These are phyloP conservation scores for Polymixis lichenea DNA, from an alignment of 2,888 invertebrate genomes.

Conservation along the genomic window DNA sequence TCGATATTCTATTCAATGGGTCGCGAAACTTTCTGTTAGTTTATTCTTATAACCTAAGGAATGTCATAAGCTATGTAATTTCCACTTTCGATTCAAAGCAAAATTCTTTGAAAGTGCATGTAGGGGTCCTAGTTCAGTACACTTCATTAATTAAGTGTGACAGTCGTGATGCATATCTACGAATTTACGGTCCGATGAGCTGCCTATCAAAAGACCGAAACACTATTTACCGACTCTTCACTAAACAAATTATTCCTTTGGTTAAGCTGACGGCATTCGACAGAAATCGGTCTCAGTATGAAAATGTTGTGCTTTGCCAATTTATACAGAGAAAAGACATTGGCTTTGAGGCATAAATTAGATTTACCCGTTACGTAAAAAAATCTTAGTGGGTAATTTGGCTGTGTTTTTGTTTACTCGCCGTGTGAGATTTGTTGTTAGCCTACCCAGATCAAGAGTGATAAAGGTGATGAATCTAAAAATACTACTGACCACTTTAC, in stretches of 20 bases:
- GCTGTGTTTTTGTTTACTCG: constrained; percentile 4
- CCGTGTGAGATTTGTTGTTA: constrained; percentile 3
- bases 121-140: not conserved
- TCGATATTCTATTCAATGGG: constrained; percentile 47
- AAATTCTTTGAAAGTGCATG: constrained; percentile 10
- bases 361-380: not conserved
- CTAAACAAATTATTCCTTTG: constrained; percentile 18
- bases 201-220: constrained; percentile 5
- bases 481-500: not conserved
- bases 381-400: not conserved
- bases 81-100: constrained; percentile 56
- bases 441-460: constrained; percentile 14
- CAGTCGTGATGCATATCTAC: not conserved
- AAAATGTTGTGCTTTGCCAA: not conserved
- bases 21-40: constrained; percentile 62
- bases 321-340: no score
- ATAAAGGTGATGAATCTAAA: constrained; percentile 8
- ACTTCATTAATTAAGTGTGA: not conserved
- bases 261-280: not conserved
- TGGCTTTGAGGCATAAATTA: not conserved
- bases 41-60: constrained; percentile 47
- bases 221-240: constrained; percentile 5
- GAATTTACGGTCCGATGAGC: constrained; percentile 27
- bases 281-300: not conserved
- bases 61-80: constrained; percentile 53